Conservation (phyloP, 2,797 vertebrate species). For the Gadopsis marmoratus region DNA sequence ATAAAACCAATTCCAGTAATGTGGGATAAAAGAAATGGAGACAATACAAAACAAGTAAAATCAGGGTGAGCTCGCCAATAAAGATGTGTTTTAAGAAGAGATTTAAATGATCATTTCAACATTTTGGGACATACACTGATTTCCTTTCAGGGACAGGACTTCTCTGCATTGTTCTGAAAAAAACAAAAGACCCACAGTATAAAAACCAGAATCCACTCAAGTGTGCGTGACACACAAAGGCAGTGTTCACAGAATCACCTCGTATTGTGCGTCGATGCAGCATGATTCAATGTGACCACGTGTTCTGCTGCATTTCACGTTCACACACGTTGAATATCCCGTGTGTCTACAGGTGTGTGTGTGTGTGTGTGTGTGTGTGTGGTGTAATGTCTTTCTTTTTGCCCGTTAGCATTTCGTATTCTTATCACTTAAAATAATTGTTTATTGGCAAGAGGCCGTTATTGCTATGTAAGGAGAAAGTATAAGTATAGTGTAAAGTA, state of each 20-base stretch:
- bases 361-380: not conserved
- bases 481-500: no score
- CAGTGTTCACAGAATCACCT: constrained; percentile 9
- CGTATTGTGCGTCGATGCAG: not conserved
- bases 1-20: not conserved
- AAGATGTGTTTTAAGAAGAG: not conserved
- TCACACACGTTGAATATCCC: not conserved
- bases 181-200: not conserved
- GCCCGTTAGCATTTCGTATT: not conserved
- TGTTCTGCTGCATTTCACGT: constrained; percentile 20
- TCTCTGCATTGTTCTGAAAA: constrained; percentile 2
- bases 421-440: not conserved
- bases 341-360: not conserved
- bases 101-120: not conserved
- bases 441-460: not conserved
- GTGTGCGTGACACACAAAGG: not conserved
- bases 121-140: not conserved
- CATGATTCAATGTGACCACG: constrained; percentile 3
- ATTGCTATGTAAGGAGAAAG: no score
- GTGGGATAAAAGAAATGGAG: not conserved
- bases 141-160: not conserved
- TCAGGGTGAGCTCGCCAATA: not conserved
- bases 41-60: not conserved
- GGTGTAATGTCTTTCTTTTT: not conserved
- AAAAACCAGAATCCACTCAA: constrained; percentile 7